phyloP scores from a whole-genome alignment of 2,888 invertebrate genomes.

The Lasioglossum zephyrum region DNA sequence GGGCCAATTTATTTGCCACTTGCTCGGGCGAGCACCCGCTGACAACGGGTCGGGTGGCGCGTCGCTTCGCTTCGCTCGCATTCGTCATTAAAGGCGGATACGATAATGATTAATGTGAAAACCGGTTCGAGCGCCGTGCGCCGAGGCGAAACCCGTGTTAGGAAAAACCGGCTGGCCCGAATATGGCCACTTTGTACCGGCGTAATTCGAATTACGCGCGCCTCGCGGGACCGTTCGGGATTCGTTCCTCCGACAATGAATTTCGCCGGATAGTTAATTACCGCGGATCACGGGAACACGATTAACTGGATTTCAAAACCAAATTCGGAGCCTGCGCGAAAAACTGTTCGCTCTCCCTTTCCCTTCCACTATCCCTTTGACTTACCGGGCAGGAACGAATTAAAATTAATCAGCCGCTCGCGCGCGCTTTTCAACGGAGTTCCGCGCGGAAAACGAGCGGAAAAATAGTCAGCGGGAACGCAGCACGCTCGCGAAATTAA shows the following conservation, averaged over 20 bases:
- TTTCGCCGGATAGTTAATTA: conserved; percentile 64
- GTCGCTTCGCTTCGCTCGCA: conserved; percentile 5
- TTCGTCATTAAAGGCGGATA: conserved; percentile 73
- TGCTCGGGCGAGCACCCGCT: conserved; percentile 66
- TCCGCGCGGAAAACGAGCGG: background rate
- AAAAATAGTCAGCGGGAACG: background rate
- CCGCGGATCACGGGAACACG: conserved; percentile 31
- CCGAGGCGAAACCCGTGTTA: conserved; percentile 54
- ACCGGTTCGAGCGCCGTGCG: conserved; percentile 66
- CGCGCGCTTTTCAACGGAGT: conserved; percentile 17
- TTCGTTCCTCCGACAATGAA: conserved; percentile 52
- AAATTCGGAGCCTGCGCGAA: background rate
- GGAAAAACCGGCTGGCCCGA: conserved; percentile 68
- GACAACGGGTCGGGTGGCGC: conserved; percentile 61
- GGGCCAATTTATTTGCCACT: conserved; percentile 75
- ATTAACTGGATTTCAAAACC: conserved; percentile 44
- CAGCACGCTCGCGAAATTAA: background rate
- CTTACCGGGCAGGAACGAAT: conserved; percentile 21
- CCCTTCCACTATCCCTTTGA: too few species aligned
- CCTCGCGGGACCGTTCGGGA: conserved; percentile 35
- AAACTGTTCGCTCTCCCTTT: background rate
- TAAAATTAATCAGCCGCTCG: conserved; percentile 32
- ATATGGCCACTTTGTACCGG: conserved; percentile 63
- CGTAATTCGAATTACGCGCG: conserved; percentile 61
- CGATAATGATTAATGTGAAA: conserved; percentile 77